phyloP scores from a whole-genome alignment of 2,888 invertebrate species.

The Magallana nippona region DNA sequence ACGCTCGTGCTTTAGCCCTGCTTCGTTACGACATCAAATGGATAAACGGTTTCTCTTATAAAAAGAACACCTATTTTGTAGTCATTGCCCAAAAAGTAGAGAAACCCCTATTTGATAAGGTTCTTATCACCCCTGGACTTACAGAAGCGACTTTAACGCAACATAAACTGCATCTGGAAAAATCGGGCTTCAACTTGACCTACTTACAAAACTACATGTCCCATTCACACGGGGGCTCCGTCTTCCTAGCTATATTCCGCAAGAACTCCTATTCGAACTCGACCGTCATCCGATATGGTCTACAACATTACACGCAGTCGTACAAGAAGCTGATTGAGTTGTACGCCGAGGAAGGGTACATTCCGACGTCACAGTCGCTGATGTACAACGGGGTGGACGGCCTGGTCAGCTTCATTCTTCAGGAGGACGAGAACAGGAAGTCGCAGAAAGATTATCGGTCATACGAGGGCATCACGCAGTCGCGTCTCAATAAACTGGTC shows the following conservation, averaged over 20 bases:
- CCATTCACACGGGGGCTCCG: constrained; percentile 65
- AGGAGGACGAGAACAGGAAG: constrained; percentile 60
- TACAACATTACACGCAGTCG: constrained; percentile 69
- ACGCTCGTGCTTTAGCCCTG: constrained; percentile 66
- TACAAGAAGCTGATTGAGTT: constrained; percentile 70
- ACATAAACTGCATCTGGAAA: constrained; percentile 64
- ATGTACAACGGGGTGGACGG: constrained; percentile 66
- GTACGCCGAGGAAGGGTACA: constrained; percentile 70
- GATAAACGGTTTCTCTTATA: constrained; percentile 69
- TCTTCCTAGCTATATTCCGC: constrained; percentile 71
- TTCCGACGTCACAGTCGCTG: constrained; percentile 70
- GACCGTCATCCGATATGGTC: constrained; percentile 69
- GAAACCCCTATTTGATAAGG: constrained; percentile 56
- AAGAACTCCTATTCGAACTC: constrained; percentile 63
- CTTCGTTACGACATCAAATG: constrained; percentile 69
- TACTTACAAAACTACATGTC: constrained; percentile 74
- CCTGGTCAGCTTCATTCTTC: constrained; percentile 71
- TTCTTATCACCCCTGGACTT: constrained; percentile 66
- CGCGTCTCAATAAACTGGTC: constrained; percentile 63
- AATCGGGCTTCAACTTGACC: constrained; percentile 70
- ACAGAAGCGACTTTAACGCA: constrained; percentile 62
- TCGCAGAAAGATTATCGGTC: constrained; percentile 62
- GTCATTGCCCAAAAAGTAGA: constrained; percentile 63
- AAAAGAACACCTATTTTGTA: constrained; percentile 65
- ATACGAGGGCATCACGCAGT: constrained; percentile 64